These are phyloP conservation scores for Monarcha castaneiventris DNA, from an alignment of 2,113 vertebrate species.

Conservation along the genomic window DNA sequence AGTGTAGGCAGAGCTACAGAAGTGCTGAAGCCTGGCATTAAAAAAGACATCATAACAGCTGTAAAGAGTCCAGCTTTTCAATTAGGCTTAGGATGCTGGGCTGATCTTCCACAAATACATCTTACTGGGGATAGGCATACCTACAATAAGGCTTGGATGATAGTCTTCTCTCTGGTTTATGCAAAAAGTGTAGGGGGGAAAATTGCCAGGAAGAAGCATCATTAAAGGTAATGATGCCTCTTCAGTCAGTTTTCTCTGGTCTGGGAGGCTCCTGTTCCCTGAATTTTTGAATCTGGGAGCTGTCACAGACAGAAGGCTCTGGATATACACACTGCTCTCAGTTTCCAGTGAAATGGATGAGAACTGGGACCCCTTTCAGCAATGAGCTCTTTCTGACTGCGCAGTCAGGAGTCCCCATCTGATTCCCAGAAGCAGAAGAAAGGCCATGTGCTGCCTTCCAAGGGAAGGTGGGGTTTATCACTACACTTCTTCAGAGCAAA, in stretches of 20 bases:
- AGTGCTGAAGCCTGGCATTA: background rate
- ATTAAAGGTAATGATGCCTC: background rate
- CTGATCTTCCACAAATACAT: background rate
- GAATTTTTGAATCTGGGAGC: background rate
- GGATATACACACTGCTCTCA: background rate
- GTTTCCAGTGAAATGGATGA: background rate
- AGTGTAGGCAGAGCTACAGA: background rate
- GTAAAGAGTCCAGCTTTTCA: background rate
- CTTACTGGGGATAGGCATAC: background rate
- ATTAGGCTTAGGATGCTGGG: background rate
- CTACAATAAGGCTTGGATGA: background rate
- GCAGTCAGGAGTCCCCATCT: background rate
- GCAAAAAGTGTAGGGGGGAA: background rate
- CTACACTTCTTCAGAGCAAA: background rate
- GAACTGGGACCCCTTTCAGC: background rate
- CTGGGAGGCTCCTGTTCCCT: background rate
- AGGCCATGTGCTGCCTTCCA: background rate
- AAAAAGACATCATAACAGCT: background rate
- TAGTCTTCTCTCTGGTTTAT: background rate
- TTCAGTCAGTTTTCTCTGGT: background rate
- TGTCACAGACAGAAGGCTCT: background rate
- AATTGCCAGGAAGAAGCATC: background rate
- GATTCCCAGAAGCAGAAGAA: background rate
- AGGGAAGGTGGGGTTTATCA: background rate
- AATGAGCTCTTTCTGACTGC: rapidly evolving